Base-by-base conservation (phyloP, 1,140 invertebrate species). In the Pogonomyrmex californicus region DNA sequence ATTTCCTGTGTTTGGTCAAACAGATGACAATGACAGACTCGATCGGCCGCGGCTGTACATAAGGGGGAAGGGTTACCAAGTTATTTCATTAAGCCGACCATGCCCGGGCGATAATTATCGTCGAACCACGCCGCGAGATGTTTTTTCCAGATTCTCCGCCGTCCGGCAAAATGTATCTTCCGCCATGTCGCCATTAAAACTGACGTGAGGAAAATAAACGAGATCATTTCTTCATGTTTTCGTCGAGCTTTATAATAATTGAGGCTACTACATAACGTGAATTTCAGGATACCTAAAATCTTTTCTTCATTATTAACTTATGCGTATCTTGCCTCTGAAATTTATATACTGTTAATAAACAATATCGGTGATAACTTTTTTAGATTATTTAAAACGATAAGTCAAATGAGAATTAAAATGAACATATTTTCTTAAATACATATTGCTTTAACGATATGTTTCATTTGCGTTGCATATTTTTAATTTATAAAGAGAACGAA, bases 1-100 rank as follows among this genome's bases (percentile, higher is more conserved):
- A 92, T 93, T 83, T 93, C 86, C 91, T 85, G 65, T 91, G 91
- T 92, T 93, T 93, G 91, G 88, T 90, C 88, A 92, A 92, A 92
- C 88, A 91, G 89, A 88, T 87, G 75, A 85, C 82, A 87, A 91
- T 90, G 89, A 91, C 87, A 86, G 87, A 87, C 49, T 66, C 85
- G 85, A 88, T 79, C 62, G 63, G 60, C 78, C 70, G 62, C 75
- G 73, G 76, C 70, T 54, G 60, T 87, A 88, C 75, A 79, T 78
- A 87, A 7, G 36, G 38, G 65, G 82, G 71, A 71, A 10, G 23
- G 86, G 75, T 87, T 87, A 87, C 88, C 73, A 85, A 92, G 91
- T 92, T 91, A 90, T 91, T 91, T 92, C 87, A 88, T 86, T 87
- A 87, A 87, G 86, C 75, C 71, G 60, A 79, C 87, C 56, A 73